Conservation (phyloP, 2,797 vertebrate species). For the Scleropages formosus region DNA sequence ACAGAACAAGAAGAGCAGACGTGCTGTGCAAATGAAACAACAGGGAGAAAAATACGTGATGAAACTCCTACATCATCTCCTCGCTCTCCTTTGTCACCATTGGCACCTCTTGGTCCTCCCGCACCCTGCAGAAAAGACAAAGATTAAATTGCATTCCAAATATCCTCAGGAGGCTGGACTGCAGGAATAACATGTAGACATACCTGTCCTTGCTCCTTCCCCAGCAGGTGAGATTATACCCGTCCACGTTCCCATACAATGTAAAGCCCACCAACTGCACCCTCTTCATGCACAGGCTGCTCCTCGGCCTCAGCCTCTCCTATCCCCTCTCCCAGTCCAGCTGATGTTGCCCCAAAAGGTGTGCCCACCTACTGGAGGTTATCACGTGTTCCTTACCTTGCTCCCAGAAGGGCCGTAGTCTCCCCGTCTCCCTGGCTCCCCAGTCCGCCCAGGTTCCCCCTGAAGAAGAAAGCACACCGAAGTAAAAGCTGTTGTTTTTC, state of each 20-base stretch:
- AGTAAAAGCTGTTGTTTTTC: no score
- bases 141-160: neutral
- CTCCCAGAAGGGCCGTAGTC: slow-evolving; percentile 71
- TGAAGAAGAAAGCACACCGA: slow-evolving; percentile 47
- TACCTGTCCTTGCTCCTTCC: no score
- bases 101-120: slow-evolving; percentile 65
- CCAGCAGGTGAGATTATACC: neutral
- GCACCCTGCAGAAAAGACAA: slow-evolving; percentile 69
- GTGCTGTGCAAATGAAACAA: no score
- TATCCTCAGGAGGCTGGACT: neutral
- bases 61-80: slow-evolving; percentile 82
- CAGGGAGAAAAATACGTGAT: no score
- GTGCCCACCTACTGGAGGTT: neutral
- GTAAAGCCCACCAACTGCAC: no score
- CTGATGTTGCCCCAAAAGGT: no score
- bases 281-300: no score
- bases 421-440: slow-evolving; percentile 79
- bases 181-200: no score
- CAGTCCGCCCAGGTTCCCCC: slow-evolving; percentile 75
- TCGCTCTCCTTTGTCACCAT: slow-evolving; percentile 86
- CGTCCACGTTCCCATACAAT: no score
- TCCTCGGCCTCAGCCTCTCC: no score
- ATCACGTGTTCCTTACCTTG: slow-evolving; percentile 59
- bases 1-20: no score
- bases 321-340: no score